A percentile compares a stretch with the other conserved stretches of the same genome.
Evolutionary conservation across 2,113 vertebrate genomes (phyloP).

Genomic region (Corythornis cristatus): DNA sequence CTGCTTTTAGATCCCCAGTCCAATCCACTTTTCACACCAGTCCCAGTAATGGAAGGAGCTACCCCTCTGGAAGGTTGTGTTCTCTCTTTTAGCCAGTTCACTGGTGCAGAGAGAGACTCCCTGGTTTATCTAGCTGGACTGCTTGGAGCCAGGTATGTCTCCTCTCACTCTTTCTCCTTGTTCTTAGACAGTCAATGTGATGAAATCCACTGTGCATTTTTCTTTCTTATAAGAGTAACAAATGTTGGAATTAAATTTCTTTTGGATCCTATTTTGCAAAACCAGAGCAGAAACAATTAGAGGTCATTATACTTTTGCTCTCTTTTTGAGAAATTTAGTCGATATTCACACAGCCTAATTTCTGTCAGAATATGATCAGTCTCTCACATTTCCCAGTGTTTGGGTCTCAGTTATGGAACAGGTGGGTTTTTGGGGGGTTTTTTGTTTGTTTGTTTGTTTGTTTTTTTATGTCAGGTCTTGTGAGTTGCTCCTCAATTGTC

Average conservation of each 20-base stretch:
- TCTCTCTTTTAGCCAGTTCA: conserved; percentile 95
- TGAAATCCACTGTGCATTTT: not conserved
- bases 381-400: not conserved
- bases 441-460: too few species aligned
- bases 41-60: conserved; percentile 83
- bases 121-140: conserved; percentile 86
- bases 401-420: not conserved
- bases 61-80: conserved; percentile 86
- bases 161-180: not conserved
- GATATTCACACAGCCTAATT: not conserved
- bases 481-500: not conserved
- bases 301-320: not conserved
- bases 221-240: not conserved
- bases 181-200: not conserved
- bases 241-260: not conserved
- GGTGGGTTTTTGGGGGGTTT: too few species aligned
- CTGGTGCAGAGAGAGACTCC: conserved; percentile 90
- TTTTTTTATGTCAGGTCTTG: not conserved
- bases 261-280: not conserved
- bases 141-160: conserved; percentile 88
- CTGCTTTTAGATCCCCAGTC: conserved; percentile 80
- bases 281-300: not conserved
- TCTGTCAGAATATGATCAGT: not conserved
- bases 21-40: conserved; percentile 90
- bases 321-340: not conserved